Percentiles rank a stretch among this genome's conserved stretches.
Evolutionary conservation across 2,113 vertebrate genomes (phyloP).

Genomic region (Parotia lawesii): DNA sequence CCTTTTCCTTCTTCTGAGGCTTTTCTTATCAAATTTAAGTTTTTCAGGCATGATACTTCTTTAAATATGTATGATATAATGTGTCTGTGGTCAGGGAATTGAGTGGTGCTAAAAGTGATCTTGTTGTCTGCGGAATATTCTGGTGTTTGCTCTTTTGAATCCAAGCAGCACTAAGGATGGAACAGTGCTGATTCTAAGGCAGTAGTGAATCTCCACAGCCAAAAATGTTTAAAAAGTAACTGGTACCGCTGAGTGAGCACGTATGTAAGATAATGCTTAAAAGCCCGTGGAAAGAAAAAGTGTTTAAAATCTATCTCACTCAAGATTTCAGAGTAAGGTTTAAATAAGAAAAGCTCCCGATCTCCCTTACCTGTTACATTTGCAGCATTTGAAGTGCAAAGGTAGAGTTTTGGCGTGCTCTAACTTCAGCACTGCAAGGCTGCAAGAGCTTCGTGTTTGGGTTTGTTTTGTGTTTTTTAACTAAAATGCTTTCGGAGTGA

Average conservation of each 20-base stretch:
- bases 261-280: background rate
- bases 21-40: background rate
- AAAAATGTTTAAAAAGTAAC: background rate
- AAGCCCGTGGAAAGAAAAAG: background rate
- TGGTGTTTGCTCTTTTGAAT: background rate
- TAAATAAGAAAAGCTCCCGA: background rate
- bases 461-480: background rate
- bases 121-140: background rate
- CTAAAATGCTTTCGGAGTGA: background rate
- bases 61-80: background rate
- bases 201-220: background rate
- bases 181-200: background rate
- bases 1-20: background rate
- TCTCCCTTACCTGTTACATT: background rate
- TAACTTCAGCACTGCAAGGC: background rate
- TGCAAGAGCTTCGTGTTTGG: background rate
- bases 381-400: background rate
- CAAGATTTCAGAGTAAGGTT: background rate
- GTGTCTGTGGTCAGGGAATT: background rate
- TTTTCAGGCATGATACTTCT: background rate
- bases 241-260: background rate
- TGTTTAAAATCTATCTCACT: background rate
- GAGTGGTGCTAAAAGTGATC: background rate
- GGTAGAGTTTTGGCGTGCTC: accelerated
- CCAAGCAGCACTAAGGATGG: background rate